A percentile compares a stretch with the other conserved stretches of the same genome.
Conservation (phyloP, 2,113 vertebrate species). For the Myrmecobius fasciatus region DNA sequence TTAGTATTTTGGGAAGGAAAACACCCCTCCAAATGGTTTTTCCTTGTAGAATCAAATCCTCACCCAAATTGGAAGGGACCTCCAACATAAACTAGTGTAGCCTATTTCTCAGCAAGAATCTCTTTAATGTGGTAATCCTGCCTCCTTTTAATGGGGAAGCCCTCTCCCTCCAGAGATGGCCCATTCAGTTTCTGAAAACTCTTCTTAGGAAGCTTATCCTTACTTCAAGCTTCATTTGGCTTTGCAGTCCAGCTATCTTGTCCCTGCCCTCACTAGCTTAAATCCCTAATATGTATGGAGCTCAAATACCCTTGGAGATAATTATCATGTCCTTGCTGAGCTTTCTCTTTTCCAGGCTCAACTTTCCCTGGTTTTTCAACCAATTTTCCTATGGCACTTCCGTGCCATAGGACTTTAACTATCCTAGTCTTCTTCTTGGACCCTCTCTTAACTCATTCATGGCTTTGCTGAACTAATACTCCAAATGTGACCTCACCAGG, state of each 20-base stretch:
- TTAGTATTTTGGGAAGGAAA: slow-evolving; percentile 16
- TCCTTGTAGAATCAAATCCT: neutral
- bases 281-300: neutral
- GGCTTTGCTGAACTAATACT: neutral
- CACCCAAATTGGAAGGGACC: neutral
- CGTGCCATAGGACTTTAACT: neutral
- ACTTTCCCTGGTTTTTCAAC: neutral
- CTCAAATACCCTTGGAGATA: neutral
- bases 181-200: neutral
- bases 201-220: neutral
- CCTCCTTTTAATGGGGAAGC: neutral
- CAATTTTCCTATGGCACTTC: neutral
- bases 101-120: neutral
- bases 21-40: neutral
- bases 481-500: too few species aligned
- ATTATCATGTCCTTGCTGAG: neutral
- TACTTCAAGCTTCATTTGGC: neutral
- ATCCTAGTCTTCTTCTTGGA: neutral
- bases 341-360: neutral
- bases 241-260: neutral
- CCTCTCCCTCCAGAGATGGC: neutral
- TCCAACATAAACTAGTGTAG: neutral
- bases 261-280: neutral
- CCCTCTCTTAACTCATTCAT: neutral
- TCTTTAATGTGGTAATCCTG: too few species aligned